Percentiles rank a stretch among this genome's conserved stretches.
phyloP scores from a whole-genome alignment of 2,797 vertebrate species.

The Onychomys leucogaster region DNA sequence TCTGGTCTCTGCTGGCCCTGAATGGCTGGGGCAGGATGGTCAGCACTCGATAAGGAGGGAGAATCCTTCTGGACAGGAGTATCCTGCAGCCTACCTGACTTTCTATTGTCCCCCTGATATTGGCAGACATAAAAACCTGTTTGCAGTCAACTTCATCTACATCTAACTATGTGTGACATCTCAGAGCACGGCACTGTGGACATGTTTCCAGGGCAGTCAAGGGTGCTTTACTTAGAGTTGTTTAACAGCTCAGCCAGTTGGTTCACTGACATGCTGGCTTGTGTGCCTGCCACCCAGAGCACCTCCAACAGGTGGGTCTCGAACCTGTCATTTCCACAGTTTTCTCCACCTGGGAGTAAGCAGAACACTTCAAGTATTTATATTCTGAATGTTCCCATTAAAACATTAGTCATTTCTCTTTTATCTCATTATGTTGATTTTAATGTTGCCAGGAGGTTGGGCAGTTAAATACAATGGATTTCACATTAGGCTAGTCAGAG shows the following conservation, averaged over 20 bases:
- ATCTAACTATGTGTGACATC: background rate
- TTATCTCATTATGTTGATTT: background rate
- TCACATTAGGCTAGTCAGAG: background rate
- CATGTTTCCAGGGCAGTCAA: background rate
- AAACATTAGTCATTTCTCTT: background rate
- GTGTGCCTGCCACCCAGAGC: background rate
- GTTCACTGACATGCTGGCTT: background rate
- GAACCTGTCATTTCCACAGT: background rate
- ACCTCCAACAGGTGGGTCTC: rapidly evolving
- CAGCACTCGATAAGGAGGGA: rapidly evolving
- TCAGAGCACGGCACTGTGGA: background rate
- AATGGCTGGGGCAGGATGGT: rapidly evolving
- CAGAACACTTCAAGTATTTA: background rate
- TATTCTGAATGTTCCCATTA: background rate
- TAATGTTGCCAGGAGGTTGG: background rate
- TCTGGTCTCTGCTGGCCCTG: background rate
- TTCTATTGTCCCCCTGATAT: background rate
- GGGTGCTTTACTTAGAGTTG: background rate
- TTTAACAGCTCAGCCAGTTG: background rate
- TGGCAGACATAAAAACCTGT: background rate
- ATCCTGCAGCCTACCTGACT: too few species aligned
- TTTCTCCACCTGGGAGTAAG: background rate
- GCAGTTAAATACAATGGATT: background rate
- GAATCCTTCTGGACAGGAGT: background rate
- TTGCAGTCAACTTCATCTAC: background rate